Evolutionary conservation across 2,888 invertebrate genomes (phyloP).

Genomic region (Psococerastis gibbosa): DNA sequence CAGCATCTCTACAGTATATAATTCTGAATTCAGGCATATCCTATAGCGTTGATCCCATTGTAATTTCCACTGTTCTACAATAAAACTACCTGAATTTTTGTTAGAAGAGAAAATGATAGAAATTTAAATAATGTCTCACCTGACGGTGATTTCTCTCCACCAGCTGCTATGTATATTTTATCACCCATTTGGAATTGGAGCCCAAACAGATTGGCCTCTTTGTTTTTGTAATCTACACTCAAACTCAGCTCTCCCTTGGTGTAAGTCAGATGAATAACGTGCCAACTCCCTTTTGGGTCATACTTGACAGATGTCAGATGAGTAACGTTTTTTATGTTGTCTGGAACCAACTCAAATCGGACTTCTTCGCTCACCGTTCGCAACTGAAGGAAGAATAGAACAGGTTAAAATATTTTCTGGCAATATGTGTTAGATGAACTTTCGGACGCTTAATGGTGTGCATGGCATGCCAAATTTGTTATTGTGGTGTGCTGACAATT

Average conservation of each 20-base stretch:
- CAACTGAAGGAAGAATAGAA: constrained; percentile 30
- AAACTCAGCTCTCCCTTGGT: constrained; percentile 51
- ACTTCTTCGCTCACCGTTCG: constrained; percentile 69
- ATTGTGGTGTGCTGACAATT: not conserved
- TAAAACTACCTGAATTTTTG: no score
- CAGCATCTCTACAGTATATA: no score
- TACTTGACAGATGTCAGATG: constrained; percentile 65
- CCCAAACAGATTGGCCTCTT: constrained; percentile 46
- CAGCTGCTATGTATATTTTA: constrained; percentile 55
- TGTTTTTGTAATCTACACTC: constrained; percentile 55
- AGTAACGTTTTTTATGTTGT: constrained; percentile 54
- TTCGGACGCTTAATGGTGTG: no score
- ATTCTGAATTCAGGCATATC: no score
- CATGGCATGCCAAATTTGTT: no score
- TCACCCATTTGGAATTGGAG: constrained; percentile 47
- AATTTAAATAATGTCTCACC: no score
- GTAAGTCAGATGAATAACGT: constrained; percentile 58
- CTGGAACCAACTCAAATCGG: constrained; percentile 59
- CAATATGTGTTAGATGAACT: constrained; percentile 5
- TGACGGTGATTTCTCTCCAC: constrained; percentile 39
- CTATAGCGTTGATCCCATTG: no score
- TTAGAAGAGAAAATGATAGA: no score
- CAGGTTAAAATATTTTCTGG: not conserved
- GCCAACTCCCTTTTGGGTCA: constrained; percentile 59
- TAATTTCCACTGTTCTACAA: no score